Evolutionary conservation across 2,888 invertebrate genomes (phyloP).

Genomic region (Quadriops clusia): DNA sequence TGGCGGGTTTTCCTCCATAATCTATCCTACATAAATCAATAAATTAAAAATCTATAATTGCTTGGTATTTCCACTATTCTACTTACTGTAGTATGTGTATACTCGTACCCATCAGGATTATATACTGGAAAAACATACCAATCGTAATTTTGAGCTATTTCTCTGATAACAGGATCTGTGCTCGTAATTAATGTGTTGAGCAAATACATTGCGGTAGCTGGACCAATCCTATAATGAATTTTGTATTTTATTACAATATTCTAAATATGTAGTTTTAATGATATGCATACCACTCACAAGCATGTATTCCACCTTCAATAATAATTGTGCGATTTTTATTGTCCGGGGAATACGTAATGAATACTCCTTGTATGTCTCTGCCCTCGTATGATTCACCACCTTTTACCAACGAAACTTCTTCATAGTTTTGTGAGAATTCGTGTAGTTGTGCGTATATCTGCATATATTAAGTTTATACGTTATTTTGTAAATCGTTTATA

Average conservation of each 20-base stretch:
- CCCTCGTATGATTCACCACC: conserved; percentile 45
- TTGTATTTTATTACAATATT: not conserved
- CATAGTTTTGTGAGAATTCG: conserved; percentile 32
- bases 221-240: conserved; percentile 26
- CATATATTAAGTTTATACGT: not conserved
- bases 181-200: conserved; percentile 59
- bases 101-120: conserved; percentile 64
- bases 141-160: conserved; percentile 52
- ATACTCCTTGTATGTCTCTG: conserved; percentile 41
- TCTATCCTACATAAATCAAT: conserved; percentile 49
- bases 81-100: conserved; percentile 50
- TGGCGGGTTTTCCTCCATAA: conserved; percentile 59
- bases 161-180: conserved; percentile 40
- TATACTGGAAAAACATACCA: conserved; percentile 65
- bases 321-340: conserved; percentile 39
- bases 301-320: conserved; percentile 36
- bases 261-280: too few species aligned
- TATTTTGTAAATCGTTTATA: not conserved
- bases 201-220: conserved; percentile 36
- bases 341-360: conserved; percentile 30
- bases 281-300: conserved; percentile 11
- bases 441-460: conserved; percentile 45
- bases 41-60: too few species aligned
- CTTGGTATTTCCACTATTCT: too few species aligned
- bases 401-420: conserved; percentile 36